Percentiles rank a stretch among this genome's conserved stretches.
Evolutionary conservation across 2,113 vertebrate species (phyloP).

Genomic region (Paralichthys olivaceus): DNA sequence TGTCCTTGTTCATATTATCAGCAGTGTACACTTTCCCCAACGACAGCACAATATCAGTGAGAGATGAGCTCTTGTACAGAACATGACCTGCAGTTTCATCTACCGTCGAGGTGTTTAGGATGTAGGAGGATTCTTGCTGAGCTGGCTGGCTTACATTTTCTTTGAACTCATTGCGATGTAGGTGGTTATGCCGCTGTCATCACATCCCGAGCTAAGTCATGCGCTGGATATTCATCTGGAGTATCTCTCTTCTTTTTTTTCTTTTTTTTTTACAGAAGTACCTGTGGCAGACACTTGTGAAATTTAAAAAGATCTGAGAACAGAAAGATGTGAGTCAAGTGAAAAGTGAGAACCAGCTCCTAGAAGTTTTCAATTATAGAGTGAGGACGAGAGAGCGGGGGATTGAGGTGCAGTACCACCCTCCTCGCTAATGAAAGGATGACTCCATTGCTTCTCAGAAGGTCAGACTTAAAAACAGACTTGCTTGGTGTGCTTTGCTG

Average conservation of each 20-base stretch:
- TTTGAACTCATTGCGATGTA: constrained; percentile 62
- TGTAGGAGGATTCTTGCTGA: constrained; percentile 68
- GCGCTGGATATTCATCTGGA: constrained; percentile 45
- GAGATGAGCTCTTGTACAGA: constrained; percentile 65
- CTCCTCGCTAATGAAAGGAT: constrained; percentile 60
- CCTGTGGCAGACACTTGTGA: constrained; percentile 60
- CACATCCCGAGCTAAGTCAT: constrained; percentile 51
- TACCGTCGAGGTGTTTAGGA: constrained; percentile 56
- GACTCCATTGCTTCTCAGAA: constrained; percentile 60
- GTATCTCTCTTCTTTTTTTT: background rate
- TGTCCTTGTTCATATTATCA: constrained; percentile 46
- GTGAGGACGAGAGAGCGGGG: constrained; percentile 21
- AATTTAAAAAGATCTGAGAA: constrained; percentile 61
- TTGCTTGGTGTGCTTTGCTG: constrained; percentile 47
- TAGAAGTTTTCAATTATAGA: constrained; percentile 65
- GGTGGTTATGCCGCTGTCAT: constrained; percentile 69
- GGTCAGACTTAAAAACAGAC: constrained; percentile 62
- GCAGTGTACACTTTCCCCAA: constrained; percentile 19
- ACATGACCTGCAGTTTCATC: constrained; percentile 71
- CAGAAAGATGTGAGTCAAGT: constrained; percentile 32
- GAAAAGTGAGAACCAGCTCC: constrained; percentile 49
- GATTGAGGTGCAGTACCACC: constrained; percentile 41
- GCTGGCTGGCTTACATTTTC: constrained; percentile 54
- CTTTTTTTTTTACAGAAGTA: constrained; percentile 31
- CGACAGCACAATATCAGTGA: constrained; percentile 69